These are phyloP conservation scores for Triplophysa siluroides DNA, from an alignment of 2,113 vertebrate species.

Conservation along the genomic window DNA sequence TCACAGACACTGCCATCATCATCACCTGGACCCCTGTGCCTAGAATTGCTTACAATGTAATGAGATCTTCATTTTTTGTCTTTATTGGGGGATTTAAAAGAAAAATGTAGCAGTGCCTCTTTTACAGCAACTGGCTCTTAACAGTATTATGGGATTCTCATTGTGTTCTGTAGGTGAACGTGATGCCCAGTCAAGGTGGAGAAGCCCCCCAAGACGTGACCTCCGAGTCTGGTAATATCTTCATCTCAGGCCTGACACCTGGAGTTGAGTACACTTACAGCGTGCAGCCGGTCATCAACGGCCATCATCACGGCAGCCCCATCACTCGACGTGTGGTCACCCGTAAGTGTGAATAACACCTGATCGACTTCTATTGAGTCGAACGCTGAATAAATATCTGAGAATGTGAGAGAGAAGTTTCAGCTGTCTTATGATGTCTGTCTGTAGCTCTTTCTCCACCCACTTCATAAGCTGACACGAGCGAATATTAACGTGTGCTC, in stretches of 20 bases:
- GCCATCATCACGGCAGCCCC: conserved; percentile 79
- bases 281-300: conserved; percentile 83
- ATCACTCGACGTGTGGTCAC: conserved; percentile 84
- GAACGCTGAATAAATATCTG: not conserved
- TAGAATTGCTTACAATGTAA: too few relatives aligned
- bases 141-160: too few relatives aligned
- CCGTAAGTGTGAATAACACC: conserved; percentile 70
- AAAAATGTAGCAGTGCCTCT: too few relatives aligned
- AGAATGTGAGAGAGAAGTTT: conserved; percentile 1
- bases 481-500: too few relatives aligned
- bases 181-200: conserved; percentile 91
- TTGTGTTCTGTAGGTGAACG: conserved; percentile 77
- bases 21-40: too few relatives aligned
- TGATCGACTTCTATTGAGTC: not conserved
- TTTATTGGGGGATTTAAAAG: too few relatives aligned
- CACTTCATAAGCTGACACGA: conserved; percentile 47
- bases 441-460: conserved; percentile 86
- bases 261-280: conserved; percentile 94
- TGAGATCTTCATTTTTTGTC: too few relatives aligned
- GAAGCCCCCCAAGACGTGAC: conserved; percentile 90
- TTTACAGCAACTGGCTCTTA: too few relatives aligned
- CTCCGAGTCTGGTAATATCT: conserved; percentile 90
- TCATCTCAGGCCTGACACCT: conserved; percentile 90
- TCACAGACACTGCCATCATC: too few relatives aligned
- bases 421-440: conserved; percentile 10